Evolutionary conservation across 2,888 invertebrate species (phyloP).

Genomic region (Leptinotarsa haldemani): DNA sequence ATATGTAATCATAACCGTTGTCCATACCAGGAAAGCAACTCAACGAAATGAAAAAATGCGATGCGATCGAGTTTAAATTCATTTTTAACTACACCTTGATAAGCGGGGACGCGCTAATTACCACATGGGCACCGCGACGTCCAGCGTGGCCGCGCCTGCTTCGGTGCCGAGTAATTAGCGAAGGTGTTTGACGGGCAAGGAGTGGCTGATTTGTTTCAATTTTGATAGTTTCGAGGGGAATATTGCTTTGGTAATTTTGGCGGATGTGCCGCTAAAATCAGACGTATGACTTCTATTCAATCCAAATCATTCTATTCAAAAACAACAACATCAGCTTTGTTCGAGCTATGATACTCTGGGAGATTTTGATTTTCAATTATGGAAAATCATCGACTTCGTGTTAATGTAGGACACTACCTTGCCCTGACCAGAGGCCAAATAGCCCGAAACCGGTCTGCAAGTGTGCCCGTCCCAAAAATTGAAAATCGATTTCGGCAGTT

Average conservation of each 20-base stretch:
- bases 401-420: too few relatives aligned
- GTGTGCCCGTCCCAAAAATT: too few relatives aligned
- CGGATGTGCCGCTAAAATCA: too few relatives aligned
- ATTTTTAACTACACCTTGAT: slow-evolving; percentile 54
- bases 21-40: slow-evolving; percentile 36
- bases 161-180: slow-evolving; percentile 53
- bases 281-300: too few relatives aligned
- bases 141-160: slow-evolving; percentile 36
- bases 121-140: slow-evolving; percentile 42
- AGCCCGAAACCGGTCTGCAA: too few relatives aligned
- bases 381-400: too few relatives aligned
- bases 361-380: too few relatives aligned
- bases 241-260: background rate
- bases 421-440: too few relatives aligned
- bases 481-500: too few relatives aligned
- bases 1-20: slow-evolving; percentile 33
- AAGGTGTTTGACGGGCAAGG: slow-evolving; percentile 51
- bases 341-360: too few relatives aligned
- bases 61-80: slow-evolving; percentile 36
- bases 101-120: slow-evolving; percentile 46
- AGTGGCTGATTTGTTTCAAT: slow-evolving; percentile 49
- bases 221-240: slow-evolving; percentile 5
- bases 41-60: slow-evolving; percentile 41
- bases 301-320: too few relatives aligned
- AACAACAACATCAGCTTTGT: too few relatives aligned